A percentile compares a stretch with the other conserved stretches of the same genome.
Evolutionary conservation across 2,113 vertebrate species (phyloP).

Genomic region (Corythoichthys haematopterus): DNA sequence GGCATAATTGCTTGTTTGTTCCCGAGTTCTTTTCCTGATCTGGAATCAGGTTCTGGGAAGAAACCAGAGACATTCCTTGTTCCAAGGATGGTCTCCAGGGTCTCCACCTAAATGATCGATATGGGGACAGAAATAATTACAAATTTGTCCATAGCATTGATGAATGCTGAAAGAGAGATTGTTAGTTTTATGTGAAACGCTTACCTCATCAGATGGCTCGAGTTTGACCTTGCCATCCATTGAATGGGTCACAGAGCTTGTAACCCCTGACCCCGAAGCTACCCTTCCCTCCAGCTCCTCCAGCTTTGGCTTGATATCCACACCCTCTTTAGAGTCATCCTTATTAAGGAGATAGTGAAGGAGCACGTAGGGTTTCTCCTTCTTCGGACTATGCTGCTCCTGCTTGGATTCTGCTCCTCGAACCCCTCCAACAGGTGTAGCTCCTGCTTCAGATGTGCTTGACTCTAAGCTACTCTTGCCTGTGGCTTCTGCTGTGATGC

Average conservation of each 20-base stretch:
- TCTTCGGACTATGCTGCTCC: constrained; percentile 92
- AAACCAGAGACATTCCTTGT: constrained; percentile 79
- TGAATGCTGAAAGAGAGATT: not conserved
- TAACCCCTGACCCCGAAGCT: constrained; percentile 66
- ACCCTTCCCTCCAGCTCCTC: constrained; percentile 78
- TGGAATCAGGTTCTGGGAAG: constrained; percentile 77
- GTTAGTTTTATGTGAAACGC: not conserved
- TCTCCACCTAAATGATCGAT: constrained; percentile 72
- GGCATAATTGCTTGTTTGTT: constrained; percentile 74
- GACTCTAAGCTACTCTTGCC: constrained; percentile 80
- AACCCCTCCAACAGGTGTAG: constrained; percentile 52
- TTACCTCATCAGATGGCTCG: constrained; percentile 87
- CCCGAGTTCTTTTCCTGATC: constrained; percentile 76
- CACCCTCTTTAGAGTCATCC: constrained; percentile 84
- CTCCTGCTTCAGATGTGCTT: constrained; percentile 77
- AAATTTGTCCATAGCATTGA: not conserved
- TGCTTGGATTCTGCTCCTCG: constrained; percentile 76
- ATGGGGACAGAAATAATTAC: constrained; percentile 1
- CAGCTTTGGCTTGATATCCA: constrained; percentile 82
- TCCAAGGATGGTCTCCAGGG: constrained; percentile 90
- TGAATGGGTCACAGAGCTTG: constrained; percentile 71
- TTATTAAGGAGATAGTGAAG: constrained; percentile 93
- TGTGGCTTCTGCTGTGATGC: constrained; percentile 94
- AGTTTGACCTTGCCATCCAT: constrained; percentile 83
- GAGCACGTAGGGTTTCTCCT: constrained; percentile 88